These are phyloP conservation scores for Mercenaria mercenaria DNA, from an alignment of 1,140 invertebrate genomes.

Conservation along the genomic window DNA sequence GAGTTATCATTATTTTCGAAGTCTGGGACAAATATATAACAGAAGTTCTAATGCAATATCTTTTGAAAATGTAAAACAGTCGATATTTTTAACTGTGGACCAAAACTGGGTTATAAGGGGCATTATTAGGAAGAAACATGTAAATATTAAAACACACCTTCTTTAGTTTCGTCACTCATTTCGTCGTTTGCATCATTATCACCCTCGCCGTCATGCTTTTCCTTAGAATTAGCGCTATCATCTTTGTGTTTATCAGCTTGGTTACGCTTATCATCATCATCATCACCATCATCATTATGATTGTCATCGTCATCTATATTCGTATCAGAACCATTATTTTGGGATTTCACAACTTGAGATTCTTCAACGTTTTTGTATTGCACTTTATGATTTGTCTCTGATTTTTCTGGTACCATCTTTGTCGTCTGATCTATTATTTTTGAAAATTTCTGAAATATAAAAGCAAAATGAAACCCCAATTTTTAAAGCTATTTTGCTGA, in stretches of 20 bases:
- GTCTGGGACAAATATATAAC: no score
- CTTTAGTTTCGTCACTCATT: not conserved
- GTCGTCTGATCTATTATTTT: not conserved
- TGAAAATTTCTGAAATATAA: conserved; percentile 8
- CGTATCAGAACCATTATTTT: not conserved
- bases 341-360: not conserved
- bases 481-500: no score
- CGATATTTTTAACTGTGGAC: no score
- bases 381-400: not conserved
- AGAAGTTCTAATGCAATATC: no score
- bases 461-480: no score
- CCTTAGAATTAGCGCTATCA: not conserved
- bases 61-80: no score
- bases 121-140: no score
- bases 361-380: not conserved
- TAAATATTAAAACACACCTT: not conserved
- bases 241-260: not conserved
- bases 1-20: no score
- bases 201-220: not conserved
- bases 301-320: not conserved
- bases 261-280: not conserved
- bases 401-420: not conserved
- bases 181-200: not conserved
- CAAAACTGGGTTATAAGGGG: no score
- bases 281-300: not conserved